Conservation (phyloP, 2,888 invertebrate genomes). For the Tridacna crocea region DNA sequence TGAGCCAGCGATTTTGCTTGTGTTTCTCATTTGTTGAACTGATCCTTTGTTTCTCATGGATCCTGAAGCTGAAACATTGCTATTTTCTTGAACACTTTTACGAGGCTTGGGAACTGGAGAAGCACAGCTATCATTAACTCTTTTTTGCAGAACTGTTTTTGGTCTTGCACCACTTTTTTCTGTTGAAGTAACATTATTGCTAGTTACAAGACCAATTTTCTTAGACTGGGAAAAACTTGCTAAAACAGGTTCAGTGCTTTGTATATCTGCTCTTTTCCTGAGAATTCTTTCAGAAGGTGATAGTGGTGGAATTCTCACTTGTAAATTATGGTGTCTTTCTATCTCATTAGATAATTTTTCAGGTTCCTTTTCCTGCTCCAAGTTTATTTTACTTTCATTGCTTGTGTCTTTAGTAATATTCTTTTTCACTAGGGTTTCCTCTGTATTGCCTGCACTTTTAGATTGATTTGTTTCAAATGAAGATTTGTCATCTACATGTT, state of each 20-base stretch:
- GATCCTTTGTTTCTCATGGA: background rate
- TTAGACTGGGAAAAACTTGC: background rate
- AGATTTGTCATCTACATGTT: no score
- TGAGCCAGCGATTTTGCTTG: background rate
- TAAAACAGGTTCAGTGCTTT: background rate
- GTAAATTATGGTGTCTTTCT: conserved; percentile 19
- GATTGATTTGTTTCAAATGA: background rate
- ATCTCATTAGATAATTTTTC: background rate
- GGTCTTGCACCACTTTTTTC: conserved; percentile 40
- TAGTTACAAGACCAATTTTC: background rate
- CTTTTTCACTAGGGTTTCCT: background rate
- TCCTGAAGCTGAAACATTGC: background rate
- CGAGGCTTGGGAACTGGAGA: background rate
- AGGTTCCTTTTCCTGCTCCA: background rate
- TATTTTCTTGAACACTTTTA: background rate
- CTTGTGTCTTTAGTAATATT: background rate
- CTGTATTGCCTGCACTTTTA: background rate
- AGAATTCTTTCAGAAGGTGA: conserved; percentile 49
- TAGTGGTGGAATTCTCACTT: conserved; percentile 27
- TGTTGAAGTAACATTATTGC: background rate
- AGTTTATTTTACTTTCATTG: background rate
- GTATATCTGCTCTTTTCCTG: conserved; percentile 13
- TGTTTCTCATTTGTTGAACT: background rate
- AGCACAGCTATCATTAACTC: background rate
- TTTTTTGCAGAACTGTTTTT: conserved; percentile 3